Evolutionary conservation across 1,140 invertebrate genomes (phyloP), one percentile per base, ranked within the genome.

Genomic region (Ostrea denselamellosa): DNA sequence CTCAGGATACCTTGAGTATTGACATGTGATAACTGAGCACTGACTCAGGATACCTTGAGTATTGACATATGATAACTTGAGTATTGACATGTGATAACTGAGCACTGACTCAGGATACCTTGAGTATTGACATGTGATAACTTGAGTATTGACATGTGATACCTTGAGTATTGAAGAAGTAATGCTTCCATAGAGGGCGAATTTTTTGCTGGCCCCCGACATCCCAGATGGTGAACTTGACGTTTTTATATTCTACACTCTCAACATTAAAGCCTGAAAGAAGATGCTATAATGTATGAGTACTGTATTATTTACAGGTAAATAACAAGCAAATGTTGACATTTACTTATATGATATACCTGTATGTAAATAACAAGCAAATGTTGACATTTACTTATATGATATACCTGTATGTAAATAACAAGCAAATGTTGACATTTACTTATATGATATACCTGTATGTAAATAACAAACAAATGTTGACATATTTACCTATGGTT

Each of bases 121-220:
- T 44, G 34, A 44, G 34, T 44, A 44, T n/a, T n/a, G n/a, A n/a
- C 34, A 44, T 44, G 34, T n/a, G 14, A 71, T 89, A 95, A 98
- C 95, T 93, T 99, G 97, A 90, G 97, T 97, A 93, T 98, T 98
- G 92, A 98, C n/a, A 58, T 58, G 10, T n/a, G 14, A 71, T 89
- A 95, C 98, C 95, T 93, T 99, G 97, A 90, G 97, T 97, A 93
- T 98, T 98, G 92, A 98, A 99, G 93, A 99, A 99, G 95, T 99
- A 99, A 95, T 99, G 98, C 95, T 98, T 97, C 98, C 98, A 98
- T 92, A 98, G 95, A 92, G 97, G 97, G 94, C 97, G 89, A 53
- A 94, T 92, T 77, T 94, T 94, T 54, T 93, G 93, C 86, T 93
- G 93, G n/a, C 93, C 93, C 28, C 93, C 93, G 19, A 94, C 93